Conservation (phyloP, 1,140 invertebrate genomes). For the Pseudomyrmex pallidus region DNA sequence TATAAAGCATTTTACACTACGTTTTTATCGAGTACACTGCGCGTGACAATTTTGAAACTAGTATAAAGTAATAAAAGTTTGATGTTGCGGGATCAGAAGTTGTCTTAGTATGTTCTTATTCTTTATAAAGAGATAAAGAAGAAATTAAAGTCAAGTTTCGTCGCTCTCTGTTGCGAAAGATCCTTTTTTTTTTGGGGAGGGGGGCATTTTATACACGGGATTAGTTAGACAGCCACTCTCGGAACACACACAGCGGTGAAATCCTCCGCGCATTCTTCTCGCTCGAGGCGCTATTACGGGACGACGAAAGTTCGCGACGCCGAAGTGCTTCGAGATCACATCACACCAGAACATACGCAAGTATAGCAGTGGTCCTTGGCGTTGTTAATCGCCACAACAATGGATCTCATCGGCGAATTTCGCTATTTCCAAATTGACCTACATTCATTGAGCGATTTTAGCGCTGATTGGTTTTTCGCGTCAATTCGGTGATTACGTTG, state of each 20-base stretch:
- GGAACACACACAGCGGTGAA: background rate
- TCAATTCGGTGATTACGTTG: slow-evolving; percentile 19
- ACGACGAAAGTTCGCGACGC: slow-evolving; percentile 12
- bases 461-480: slow-evolving; percentile 9
- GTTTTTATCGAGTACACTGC: too few species aligned
- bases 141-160: background rate
- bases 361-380: background rate
- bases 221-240: slow-evolving; percentile 24
- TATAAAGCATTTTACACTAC: too few species aligned
- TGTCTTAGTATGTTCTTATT: background rate
- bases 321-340: slow-evolving; percentile 22
- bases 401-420: slow-evolving; percentile 63
- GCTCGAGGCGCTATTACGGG: background rate
- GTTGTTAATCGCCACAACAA: slow-evolving; percentile 64
- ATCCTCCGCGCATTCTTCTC: background rate
- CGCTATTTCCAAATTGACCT: slow-evolving; percentile 73
- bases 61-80: background rate
- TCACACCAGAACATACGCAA: background rate
- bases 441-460: slow-evolving; percentile 67
- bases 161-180: background rate
- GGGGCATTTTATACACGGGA: background rate
- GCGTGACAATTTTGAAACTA: background rate
- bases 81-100: background rate
- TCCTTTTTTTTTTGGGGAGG: background rate
- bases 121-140: background rate